phyloP scores from a whole-genome alignment of 2,888 invertebrate species.

The Oxystoma pomonae region DNA sequence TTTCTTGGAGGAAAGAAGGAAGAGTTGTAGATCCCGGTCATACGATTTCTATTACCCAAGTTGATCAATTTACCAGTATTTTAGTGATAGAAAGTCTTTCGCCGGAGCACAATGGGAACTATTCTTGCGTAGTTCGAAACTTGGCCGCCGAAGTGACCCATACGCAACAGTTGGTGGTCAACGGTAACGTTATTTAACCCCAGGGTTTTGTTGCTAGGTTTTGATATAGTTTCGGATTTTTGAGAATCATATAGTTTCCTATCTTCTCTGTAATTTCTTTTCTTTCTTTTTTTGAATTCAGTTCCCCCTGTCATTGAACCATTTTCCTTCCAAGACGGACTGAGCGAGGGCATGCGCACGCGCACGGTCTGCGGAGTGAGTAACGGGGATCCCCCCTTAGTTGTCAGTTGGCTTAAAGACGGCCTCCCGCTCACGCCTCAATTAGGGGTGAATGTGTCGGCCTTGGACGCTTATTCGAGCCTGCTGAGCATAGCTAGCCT shows the following conservation, averaged over 20 bases:
- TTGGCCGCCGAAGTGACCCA: slow-evolving; percentile 69
- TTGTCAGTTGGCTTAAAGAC: slow-evolving; percentile 80
- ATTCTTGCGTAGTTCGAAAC: slow-evolving; percentile 70
- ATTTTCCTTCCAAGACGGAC: slow-evolving; percentile 79
- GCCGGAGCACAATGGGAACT: slow-evolving; percentile 74
- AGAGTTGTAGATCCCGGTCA: slow-evolving; percentile 60
- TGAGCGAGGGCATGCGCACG: slow-evolving; percentile 77
- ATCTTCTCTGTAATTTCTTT: neutral
- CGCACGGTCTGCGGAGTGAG: slow-evolving; percentile 77
- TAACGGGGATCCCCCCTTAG: slow-evolving; percentile 75
- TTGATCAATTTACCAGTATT: slow-evolving; percentile 74
- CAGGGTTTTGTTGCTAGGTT: neutral
- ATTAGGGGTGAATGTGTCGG: slow-evolving; percentile 64
- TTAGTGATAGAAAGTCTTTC: slow-evolving; percentile 71
- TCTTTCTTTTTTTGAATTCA: slow-evolving; percentile 44
- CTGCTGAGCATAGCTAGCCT: slow-evolving; percentile 74
- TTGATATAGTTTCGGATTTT: slow-evolving; percentile 10
- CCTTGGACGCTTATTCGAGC: slow-evolving; percentile 73
- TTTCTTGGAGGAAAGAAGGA: slow-evolving; percentile 74
- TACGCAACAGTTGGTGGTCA: slow-evolving; percentile 70
- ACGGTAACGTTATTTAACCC: slow-evolving; percentile 57
- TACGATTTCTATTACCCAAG: slow-evolving; percentile 62
- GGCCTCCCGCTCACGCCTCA: slow-evolving; percentile 64
- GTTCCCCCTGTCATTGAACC: slow-evolving; percentile 84
- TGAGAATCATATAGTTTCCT: neutral